Evolutionary conservation across 2,113 vertebrate species (phyloP).

Genomic region (Nothocercus nigrocapillus): DNA sequence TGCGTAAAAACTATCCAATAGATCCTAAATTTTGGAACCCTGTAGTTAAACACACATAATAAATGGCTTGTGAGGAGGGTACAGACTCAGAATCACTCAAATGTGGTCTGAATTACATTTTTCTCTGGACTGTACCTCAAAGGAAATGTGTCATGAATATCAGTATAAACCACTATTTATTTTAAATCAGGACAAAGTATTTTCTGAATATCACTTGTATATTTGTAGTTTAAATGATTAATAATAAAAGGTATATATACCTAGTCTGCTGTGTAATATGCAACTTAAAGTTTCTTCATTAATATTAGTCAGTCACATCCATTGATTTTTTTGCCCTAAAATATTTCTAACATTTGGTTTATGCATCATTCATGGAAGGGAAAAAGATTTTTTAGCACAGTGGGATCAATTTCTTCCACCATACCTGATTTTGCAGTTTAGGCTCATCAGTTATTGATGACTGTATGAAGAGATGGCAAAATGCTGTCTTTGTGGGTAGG

Average conservation of each 20-base stretch:
- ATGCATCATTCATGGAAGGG: background rate
- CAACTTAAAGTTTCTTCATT: background rate
- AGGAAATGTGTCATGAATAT: background rate
- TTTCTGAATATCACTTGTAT: background rate
- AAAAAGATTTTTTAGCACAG: background rate
- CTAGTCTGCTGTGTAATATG: background rate
- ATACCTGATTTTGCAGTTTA: background rate
- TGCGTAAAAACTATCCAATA: background rate
- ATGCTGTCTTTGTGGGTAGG: slow-evolving; percentile 27
- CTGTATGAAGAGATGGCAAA: background rate
- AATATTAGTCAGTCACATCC: background rate
- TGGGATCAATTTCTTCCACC: background rate
- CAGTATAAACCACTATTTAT: background rate
- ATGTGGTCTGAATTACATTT: background rate
- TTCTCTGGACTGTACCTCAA: background rate
- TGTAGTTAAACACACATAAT: background rate
- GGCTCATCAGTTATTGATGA: slow-evolving; percentile 28
- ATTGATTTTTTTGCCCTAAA: background rate
- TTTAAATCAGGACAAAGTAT: slow-evolving; percentile 18
- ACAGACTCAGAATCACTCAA: background rate
- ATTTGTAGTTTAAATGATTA: background rate
- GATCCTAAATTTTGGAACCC: background rate
- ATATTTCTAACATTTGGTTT: background rate
- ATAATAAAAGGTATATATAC: background rate
- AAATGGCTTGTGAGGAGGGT: background rate